Evolutionary conservation across 2,113 vertebrate genomes (phyloP).

Genomic region (Dasyornis broadbenti): DNA sequence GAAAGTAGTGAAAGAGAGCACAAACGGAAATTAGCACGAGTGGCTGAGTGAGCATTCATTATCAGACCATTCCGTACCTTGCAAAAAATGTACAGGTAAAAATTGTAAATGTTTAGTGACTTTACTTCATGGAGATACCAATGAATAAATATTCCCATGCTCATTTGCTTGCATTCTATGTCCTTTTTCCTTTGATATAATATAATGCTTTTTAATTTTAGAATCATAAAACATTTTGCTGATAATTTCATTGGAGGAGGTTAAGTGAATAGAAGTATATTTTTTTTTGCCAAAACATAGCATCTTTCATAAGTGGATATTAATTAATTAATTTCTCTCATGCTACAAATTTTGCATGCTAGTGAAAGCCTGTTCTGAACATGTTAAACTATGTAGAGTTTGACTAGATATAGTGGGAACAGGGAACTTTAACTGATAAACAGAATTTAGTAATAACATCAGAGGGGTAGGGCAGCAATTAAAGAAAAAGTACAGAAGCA

Average conservation of each 20-base stretch:
- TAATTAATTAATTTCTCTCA: neutral
- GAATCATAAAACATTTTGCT: neutral
- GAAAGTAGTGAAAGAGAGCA: neutral
- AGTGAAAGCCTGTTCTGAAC: slow-evolving; percentile 9
- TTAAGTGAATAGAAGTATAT: slow-evolving; percentile 6
- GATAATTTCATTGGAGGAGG: neutral
- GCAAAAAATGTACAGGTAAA: neutral
- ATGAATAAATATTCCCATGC: neutral
- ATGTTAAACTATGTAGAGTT: neutral
- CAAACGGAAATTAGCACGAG: neutral
- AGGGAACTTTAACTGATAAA: neutral
- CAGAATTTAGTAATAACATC: neutral
- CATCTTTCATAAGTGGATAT: neutral
- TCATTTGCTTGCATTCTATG: neutral
- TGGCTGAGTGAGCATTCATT: neutral
- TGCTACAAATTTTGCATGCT: neutral
- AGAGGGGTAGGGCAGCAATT: neutral
- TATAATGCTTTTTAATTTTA: neutral
- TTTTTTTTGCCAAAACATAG: neutral
- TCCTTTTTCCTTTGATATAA: neutral
- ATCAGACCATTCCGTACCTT: neutral
- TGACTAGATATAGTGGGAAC: neutral
- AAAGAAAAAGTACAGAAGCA: neutral
- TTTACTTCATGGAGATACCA: neutral
- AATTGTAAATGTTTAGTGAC: no score